Evolutionary conservation across 2,888 invertebrate species (phyloP).

Genomic region (Rhorus exstirpatorius): DNA sequence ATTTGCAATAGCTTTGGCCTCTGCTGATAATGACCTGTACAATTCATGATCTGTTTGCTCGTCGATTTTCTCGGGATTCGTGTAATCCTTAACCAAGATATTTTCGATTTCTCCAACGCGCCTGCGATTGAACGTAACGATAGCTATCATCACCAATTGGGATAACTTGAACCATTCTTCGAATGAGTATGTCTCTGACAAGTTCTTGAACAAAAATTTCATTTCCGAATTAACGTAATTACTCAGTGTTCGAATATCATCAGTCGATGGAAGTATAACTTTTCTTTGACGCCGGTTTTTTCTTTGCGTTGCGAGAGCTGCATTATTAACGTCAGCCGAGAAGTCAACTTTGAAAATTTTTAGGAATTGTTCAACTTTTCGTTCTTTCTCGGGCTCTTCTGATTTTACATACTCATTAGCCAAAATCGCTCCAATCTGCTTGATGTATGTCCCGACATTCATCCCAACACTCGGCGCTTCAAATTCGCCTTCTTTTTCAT

Average conservation of each 20-base stretch:
- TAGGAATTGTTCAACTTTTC: constrained; percentile 15
- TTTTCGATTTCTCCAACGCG: too few species aligned
- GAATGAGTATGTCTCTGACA: background rate
- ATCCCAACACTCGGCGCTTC: constrained; percentile 53
- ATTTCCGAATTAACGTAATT: constrained; percentile 24
- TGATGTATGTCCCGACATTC: constrained; percentile 39
- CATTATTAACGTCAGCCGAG: constrained; percentile 42
- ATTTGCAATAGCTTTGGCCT: too few species aligned
- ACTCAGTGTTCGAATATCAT: constrained; percentile 57
- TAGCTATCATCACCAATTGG: too few species aligned
- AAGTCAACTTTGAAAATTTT: constrained; percentile 45
- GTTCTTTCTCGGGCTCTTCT: constrained; percentile 1
- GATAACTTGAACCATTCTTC: too few species aligned
- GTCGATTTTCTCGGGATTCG: too few species aligned
- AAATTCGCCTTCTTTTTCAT: constrained; percentile 48
- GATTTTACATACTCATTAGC: constrained; percentile 40
- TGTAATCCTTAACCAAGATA: too few species aligned
- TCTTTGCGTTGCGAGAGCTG: constrained; percentile 38
- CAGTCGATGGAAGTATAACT: constrained; percentile 30
- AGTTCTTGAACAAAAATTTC: background rate
- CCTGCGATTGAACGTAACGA: too few species aligned
- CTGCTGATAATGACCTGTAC: too few species aligned
- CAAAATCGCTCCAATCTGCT: constrained; percentile 28
- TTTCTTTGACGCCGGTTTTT: constrained; percentile 40
- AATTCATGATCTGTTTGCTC: too few species aligned